Percentiles rank a stretch among this genome's conserved stretches.
These are phyloP conservation scores for Stratiolaelaps scimitus DNA, from an alignment of 1,140 invertebrate species.

Conservation along the genomic window DNA sequence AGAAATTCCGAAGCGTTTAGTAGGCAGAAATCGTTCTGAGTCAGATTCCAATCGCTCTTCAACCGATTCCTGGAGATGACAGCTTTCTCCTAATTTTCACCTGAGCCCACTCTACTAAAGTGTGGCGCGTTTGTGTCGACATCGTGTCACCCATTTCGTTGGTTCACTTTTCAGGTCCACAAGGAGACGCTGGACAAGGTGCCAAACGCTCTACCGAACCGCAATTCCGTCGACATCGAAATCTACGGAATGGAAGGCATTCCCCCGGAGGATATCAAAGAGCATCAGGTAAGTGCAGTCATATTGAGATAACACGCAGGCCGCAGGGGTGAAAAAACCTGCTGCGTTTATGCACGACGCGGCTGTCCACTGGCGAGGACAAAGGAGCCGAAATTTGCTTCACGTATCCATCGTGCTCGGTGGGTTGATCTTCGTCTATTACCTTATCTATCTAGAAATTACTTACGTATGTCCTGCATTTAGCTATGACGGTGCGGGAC, in stretches of 20 bases:
- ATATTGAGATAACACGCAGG: not conserved
- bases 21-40: no score
- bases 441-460: not conserved
- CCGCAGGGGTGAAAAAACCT: not conserved
- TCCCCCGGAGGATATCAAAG: conserved; percentile 79
- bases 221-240: conserved; percentile 98
- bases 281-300: conserved; percentile 57
- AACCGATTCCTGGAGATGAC: no score
- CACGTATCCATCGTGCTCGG: conserved; percentile 1
- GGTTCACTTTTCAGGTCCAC: conserved; percentile 61
- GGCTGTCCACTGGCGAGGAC: not conserved
- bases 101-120: no score
- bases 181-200: conserved; percentile 99
- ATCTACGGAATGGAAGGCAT: conserved; percentile 99
- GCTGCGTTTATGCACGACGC: not conserved
- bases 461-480: not conserved
- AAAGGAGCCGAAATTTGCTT: not conserved
- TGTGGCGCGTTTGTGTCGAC: no score
- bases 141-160: conserved; percentile 30
- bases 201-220: conserved; percentile 91
- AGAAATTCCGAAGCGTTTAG: no score
- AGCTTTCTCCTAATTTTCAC: no score
- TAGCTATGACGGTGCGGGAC: no score
- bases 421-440: not conserved
- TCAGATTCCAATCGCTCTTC: no score